These are phyloP conservation scores for Drosophila triauraria DNA, from an alignment of 1,140 invertebrate genomes.

Conservation along the genomic window DNA sequence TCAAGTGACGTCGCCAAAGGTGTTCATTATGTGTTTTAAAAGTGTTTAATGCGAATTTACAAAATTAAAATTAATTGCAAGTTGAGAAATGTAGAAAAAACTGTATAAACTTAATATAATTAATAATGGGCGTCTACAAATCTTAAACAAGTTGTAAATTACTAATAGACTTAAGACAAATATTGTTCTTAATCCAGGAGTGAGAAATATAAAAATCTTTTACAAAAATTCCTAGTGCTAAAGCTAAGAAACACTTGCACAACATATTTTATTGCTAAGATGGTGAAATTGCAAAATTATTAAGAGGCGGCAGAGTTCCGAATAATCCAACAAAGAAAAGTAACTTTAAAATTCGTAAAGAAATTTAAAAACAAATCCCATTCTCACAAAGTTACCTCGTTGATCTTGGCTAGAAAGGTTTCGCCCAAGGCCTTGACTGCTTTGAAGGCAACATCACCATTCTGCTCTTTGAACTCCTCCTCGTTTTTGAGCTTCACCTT, in stretches of 20 bases:
- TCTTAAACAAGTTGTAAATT: neutral
- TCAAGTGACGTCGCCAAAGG: slow-evolving; percentile 60
- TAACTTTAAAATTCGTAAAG: neutral
- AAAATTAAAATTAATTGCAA: slow-evolving; percentile 80
- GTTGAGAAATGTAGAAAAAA: slow-evolving; percentile 36
- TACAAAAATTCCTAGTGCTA: neutral
- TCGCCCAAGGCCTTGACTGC: slow-evolving; percentile 71
- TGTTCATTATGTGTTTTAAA: slow-evolving; percentile 63
- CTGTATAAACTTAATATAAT: slow-evolving; percentile 18
- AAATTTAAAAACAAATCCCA: neutral
- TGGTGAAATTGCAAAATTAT: neutral
- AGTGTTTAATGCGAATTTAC: slow-evolving; percentile 70
- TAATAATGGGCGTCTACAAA: neutral
- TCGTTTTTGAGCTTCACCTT: slow-evolving; percentile 64
- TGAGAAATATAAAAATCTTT: slow-evolving; percentile 11
- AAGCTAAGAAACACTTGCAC: neutral
- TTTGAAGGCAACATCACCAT: slow-evolving; percentile 78
- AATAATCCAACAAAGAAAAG: neutral
- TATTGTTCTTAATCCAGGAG: slow-evolving; percentile 1
- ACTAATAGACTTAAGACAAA: neutral
- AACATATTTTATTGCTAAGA: neutral
- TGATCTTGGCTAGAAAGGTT: slow-evolving; percentile 62
- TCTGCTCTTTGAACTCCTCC: slow-evolving; percentile 71
- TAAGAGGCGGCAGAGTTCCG: neutral
- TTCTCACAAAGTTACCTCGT: slow-evolving; percentile 52